phyloP scores from a whole-genome alignment of 2,888 invertebrate genomes.

The Barypeithes pellucidus region DNA sequence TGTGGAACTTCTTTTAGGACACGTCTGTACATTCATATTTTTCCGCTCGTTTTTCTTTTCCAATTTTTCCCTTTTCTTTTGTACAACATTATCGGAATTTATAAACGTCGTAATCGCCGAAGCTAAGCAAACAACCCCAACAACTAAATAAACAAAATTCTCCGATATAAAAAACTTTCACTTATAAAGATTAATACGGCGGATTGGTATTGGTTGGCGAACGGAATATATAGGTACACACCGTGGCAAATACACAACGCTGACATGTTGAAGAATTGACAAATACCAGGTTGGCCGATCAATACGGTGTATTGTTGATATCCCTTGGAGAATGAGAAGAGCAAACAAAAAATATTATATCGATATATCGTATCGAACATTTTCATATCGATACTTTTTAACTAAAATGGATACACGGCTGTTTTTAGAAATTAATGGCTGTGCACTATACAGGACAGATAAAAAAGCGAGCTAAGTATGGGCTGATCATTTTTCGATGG shows the following conservation, averaged over 20 bases:
- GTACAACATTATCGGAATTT: conserved; percentile 18
- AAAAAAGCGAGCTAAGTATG: too few relatives aligned
- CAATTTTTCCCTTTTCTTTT: conserved; percentile 12
- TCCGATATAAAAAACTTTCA: conserved; percentile 43
- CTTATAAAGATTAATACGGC: conserved; percentile 52
- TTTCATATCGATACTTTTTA: too few relatives aligned
- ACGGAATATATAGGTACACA: conserved; percentile 47
- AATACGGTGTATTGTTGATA: conserved; percentile 40
- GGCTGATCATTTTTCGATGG: too few relatives aligned
- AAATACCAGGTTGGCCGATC: conserved; percentile 47
- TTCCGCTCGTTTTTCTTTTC: background rate
- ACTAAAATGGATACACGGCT: too few relatives aligned
- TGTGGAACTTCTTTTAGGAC: too few relatives aligned
- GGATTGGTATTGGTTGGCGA: conserved; percentile 48
- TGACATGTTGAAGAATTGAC: conserved; percentile 53
- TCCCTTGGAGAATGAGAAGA: background rate
- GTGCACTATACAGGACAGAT: too few relatives aligned
- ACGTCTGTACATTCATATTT: background rate
- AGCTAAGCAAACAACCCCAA: conserved; percentile 23
- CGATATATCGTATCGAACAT: too few relatives aligned
- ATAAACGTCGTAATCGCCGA: conserved; percentile 19
- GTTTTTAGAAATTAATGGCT: too few relatives aligned
- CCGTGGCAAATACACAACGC: conserved; percentile 46
- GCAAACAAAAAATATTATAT: background rate
- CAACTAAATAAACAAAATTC: conserved; percentile 36